Evolutionary conservation across 2,797 vertebrate species (phyloP).

Genomic region (Sparidentex hasta): DNA sequence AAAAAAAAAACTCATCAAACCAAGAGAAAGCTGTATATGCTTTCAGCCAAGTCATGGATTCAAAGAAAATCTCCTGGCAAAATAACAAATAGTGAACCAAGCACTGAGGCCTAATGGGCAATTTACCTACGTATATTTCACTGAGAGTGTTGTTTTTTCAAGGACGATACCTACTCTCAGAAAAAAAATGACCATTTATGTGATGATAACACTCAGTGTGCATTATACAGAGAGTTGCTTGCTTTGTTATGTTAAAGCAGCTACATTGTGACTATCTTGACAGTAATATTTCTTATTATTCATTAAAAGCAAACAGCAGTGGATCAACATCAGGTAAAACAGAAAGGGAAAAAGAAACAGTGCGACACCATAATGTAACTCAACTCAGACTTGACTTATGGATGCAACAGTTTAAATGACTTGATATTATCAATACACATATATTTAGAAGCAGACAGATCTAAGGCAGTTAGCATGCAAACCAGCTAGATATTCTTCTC

Average conservation of each 20-base stretch:
- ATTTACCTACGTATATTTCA: conserved; percentile 68
- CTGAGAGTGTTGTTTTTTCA: conserved; percentile 28
- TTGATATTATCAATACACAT: neutral
- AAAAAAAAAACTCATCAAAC: conserved; percentile 75
- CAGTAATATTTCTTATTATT: neutral
- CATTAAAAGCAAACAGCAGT: conserved; percentile 18
- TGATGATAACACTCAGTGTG: conserved; percentile 34
- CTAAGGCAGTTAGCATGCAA: no score
- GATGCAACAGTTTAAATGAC: neutral
- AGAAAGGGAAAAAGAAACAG: neutral
- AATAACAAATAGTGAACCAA: conserved; percentile 62
- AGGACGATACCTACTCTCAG: conserved; percentile 34
- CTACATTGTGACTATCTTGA: neutral
- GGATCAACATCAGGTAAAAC: neutral
- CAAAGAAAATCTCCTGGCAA: conserved; percentile 69
- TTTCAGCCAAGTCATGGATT: conserved; percentile 65
- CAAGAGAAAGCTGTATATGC: conserved; percentile 52
- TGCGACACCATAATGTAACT: neutral
- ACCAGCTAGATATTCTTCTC: no score
- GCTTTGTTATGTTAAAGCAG: conserved; percentile 5
- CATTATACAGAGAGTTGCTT: conserved; percentile 17
- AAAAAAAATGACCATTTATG: conserved; percentile 40
- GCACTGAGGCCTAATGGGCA: conserved; percentile 66
- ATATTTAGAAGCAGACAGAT: no score
- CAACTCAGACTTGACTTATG: neutral